phyloP scores from a whole-genome alignment of 2,797 vertebrate species.

The Chanos chanos region DNA sequence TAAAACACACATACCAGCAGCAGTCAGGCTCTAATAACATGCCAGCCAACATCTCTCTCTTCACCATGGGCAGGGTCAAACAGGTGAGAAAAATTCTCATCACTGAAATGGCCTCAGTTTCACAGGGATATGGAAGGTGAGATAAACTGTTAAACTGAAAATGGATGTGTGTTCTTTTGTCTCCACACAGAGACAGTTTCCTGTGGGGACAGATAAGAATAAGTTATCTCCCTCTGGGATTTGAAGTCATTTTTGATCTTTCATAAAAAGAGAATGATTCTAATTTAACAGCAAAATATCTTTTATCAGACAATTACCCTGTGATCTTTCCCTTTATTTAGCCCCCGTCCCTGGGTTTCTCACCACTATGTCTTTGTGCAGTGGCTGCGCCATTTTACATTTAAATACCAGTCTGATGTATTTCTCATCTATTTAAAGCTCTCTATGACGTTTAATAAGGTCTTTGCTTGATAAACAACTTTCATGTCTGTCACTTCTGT shows the following conservation, averaged over 20 bases:
- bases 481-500: too few relatives aligned
- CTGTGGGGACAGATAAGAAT: conserved; percentile 21
- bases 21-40: conserved; percentile 43
- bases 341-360: too few relatives aligned
- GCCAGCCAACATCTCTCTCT: conserved; percentile 28
- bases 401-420: too few relatives aligned
- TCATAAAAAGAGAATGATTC: conserved; percentile 31
- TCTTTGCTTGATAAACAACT: too few relatives aligned
- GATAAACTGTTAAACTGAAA: conserved; percentile 43
- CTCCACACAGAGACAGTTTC: conserved; percentile 15
- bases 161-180: conserved; percentile 22
- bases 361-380: too few relatives aligned
- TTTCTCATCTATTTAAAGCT: too few relatives aligned
- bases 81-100: conserved; percentile 40
- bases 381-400: too few relatives aligned
- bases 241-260: conserved; percentile 11
- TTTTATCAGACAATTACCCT: background rate
- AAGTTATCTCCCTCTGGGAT: conserved; percentile 36
- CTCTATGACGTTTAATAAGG: too few relatives aligned
- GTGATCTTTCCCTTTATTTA: too few relatives aligned
- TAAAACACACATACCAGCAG: conserved; percentile 42
- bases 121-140: conserved; percentile 32
- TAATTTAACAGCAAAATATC: conserved; percentile 29
- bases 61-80: conserved; percentile 35
- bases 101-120: conserved; percentile 44